These are phyloP conservation scores for Megaceryle torquata DNA, from an alignment of 2,113 vertebrate genomes.

Conservation along the genomic window DNA sequence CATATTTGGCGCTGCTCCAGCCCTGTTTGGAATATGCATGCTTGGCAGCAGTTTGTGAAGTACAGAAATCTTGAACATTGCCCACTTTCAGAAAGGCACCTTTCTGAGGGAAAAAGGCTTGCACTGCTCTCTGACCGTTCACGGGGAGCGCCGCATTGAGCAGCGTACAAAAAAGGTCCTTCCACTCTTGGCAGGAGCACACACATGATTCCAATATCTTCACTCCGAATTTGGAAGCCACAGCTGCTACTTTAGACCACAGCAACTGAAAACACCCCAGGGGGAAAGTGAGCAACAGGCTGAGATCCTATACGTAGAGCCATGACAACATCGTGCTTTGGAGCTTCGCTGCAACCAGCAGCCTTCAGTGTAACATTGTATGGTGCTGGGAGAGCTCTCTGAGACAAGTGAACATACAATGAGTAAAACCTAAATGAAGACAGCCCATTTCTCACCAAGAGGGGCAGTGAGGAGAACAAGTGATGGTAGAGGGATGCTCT, in stretches of 20 bases:
- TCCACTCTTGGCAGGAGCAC: not conserved
- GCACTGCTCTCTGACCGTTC: not conserved
- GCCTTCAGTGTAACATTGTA: accelerated
- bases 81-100: not conserved
- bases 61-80: not conserved
- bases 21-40: not conserved
- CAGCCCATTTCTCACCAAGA: not conserved
- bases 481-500: not conserved
- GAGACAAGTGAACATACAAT: not conserved
- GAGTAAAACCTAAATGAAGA: not conserved
- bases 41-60: not conserved
- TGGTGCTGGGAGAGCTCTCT: not conserved
- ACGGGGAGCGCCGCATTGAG: not conserved
- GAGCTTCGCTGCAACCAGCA: not conserved
- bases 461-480: not conserved
- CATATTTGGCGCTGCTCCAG: not conserved
- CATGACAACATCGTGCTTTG: accelerated
- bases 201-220: conserved; percentile 21
- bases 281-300: not conserved
- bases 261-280: not conserved
- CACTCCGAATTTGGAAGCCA: not conserved
- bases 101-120: not conserved
- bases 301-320: not conserved
- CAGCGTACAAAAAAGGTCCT: not conserved
- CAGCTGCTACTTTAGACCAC: conserved; percentile 21